phyloP scores from a whole-genome alignment of 2,797 vertebrate genomes.

The Gymnodraco acuticeps region DNA sequence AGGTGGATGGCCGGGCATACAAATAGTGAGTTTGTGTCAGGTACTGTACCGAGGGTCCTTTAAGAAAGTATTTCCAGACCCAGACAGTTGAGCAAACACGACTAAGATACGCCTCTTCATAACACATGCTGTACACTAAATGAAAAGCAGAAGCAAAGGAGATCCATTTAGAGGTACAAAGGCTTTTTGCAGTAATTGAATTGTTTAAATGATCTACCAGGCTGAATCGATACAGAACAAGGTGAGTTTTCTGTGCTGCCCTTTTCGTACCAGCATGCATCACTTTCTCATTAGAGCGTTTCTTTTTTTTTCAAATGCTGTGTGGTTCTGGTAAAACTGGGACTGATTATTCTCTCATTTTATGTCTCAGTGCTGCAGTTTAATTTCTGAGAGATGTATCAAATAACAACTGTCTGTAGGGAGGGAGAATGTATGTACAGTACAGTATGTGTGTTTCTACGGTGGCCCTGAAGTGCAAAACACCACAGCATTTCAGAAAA shows the following conservation, averaged over 20 bases:
- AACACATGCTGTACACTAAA: conserved; percentile 54
- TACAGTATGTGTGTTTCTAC: neutral
- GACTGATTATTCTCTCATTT: conserved; percentile 57
- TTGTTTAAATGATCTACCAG: conserved; percentile 73
- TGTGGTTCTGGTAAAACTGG: conserved; percentile 40
- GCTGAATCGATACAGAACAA: conserved; percentile 67
- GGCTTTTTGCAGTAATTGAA: conserved; percentile 74
- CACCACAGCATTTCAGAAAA: too few relatives aligned
- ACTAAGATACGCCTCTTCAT: conserved; percentile 17
- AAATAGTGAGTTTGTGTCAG: conserved; percentile 49
- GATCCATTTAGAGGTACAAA: conserved; percentile 57
- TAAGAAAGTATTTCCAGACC: conserved; percentile 44
- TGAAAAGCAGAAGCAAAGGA: conserved; percentile 46
- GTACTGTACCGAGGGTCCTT: conserved; percentile 35
- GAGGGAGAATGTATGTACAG: conserved; percentile 9
- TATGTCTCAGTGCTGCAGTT: conserved; percentile 19
- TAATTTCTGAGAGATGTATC: conserved; percentile 27
- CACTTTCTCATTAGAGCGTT: conserved; percentile 60
- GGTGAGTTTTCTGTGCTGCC: conserved; percentile 63
- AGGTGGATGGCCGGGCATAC: conserved; percentile 65
- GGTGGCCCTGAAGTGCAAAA: too few relatives aligned
- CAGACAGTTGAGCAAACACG: conserved; percentile 37
- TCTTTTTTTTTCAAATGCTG: conserved; percentile 19
- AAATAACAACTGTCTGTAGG: conserved; percentile 31
- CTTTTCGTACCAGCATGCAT: conserved; percentile 59